A percentile compares a stretch with the other conserved stretches of the same genome.
Evolutionary conservation across 2,797 vertebrate species (phyloP).

Genomic region (Sphenodon punctatus): DNA sequence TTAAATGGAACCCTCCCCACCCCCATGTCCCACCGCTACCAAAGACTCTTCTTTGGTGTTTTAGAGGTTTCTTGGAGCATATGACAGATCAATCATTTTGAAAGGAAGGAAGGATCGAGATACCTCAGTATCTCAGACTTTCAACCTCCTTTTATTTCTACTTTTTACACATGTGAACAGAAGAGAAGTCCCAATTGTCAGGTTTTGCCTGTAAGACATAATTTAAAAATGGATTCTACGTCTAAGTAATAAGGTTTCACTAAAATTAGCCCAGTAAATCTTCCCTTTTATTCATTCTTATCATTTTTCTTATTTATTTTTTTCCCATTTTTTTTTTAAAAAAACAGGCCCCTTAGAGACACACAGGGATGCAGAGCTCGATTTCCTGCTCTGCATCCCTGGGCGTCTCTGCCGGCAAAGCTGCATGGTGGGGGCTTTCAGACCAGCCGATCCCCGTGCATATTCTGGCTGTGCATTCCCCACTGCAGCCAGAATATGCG

Average conservation of each 20-base stretch:
- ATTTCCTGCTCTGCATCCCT: too few species aligned
- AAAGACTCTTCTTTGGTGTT: too few species aligned
- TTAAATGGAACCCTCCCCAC: too few species aligned
- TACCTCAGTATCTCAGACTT: rapidly evolving
- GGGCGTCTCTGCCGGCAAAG: too few species aligned
- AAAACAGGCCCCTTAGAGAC: rapidly evolving
- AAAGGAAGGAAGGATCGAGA: neutral
- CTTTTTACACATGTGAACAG: neutral
- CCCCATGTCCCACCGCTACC: too few species aligned
- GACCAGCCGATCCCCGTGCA: too few species aligned
- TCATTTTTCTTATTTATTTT: too few species aligned
- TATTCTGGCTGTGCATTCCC: too few species aligned
- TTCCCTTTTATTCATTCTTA: neutral
- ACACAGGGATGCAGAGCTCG: too few species aligned
- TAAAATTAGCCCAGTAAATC: neutral
- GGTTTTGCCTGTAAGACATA: neutral
- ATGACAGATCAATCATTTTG: neutral
- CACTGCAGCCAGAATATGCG: too few species aligned
- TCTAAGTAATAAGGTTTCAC: neutral
- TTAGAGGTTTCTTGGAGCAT: neutral
- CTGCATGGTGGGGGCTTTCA: too few species aligned
- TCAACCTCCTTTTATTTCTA: rapidly evolving
- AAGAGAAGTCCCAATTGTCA: neutral
- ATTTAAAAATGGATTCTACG: neutral
- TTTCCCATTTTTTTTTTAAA: too few species aligned